Percentiles rank a stretch among this genome's conserved stretches.
Evolutionary conservation across 2,113 vertebrate genomes (phyloP).

Genomic region (Rhegmatorhina hoffmannsi): DNA sequence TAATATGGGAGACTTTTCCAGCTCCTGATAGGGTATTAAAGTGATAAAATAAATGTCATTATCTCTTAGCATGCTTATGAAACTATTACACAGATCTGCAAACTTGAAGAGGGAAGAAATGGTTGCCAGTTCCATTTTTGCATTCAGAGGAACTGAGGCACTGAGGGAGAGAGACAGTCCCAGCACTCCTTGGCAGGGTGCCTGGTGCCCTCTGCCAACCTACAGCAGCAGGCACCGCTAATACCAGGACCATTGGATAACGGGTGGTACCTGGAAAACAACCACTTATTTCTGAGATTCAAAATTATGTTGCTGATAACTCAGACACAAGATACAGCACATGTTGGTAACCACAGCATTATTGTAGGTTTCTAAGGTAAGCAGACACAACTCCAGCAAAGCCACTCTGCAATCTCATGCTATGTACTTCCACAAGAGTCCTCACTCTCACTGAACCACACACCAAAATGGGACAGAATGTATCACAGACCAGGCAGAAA

Average conservation of each 20-base stretch:
- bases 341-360: neutral
- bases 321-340: neutral
- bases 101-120: neutral
- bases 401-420: neutral
- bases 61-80: neutral
- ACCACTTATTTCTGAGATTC: neutral
- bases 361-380: neutral
- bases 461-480: neutral
- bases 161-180: neutral
- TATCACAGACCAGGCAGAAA: neutral
- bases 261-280: neutral
- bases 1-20: neutral
- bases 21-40: neutral
- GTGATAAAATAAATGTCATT: neutral
- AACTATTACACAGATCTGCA: neutral
- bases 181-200: rapidly evolving
- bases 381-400: neutral
- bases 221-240: neutral
- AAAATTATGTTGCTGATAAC: neutral
- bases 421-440: neutral
- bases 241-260: neutral
- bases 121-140: neutral
- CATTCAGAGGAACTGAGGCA: neutral
- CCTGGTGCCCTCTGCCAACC: neutral
- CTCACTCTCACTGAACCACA: neutral